Base-by-base conservation (phyloP, 2,113 vertebrate species). In the Pachycephala philippinensis region DNA sequence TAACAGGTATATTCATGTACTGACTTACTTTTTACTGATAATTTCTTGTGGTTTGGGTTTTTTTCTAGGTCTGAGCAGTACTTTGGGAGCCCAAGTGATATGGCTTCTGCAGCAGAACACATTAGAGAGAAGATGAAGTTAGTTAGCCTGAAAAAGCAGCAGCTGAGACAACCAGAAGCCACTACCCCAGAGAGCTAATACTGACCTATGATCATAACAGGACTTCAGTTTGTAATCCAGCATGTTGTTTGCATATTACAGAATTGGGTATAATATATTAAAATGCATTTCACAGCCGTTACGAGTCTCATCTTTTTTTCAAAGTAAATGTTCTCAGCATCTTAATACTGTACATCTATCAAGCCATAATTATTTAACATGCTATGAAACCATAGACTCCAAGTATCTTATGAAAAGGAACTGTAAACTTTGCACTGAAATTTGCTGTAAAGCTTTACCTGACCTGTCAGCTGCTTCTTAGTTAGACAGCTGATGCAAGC, bases 81-180 rank as follows among this genome's bases (percentile, higher is more conserved):
- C 96, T 99, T 99, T 61, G 99, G 99, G 91, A 99, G 98, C 95
- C 99, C 99, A 54, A 98, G 99, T 42, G 99, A 99, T 68, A 99
- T 99, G 82, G 99, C 99, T 39, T 98, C 99, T 57, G 98, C 99
- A 54, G 99, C 99, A 28, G 99, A 99, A 95, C 98, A 98, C 65
- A 98, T 99, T 95, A 98, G 99, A 95, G 99, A 99, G 97, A 99
- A 98, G 96, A 99, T 99, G 98, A 99, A 99, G 97, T 97, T 99
- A 95, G 98, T 99, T 96, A 98, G 98, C 96, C 98, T 99, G 97
- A 99, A 98, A 91, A 99, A 98, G 88, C 98, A 99, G 91, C 99
- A 98, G 75, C 98, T 99, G 60, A 98, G 98, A 95, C 98, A 90
- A 96, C 97, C 98, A 44, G 98, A 98, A 86, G 96, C 89, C 76